phyloP scores from a whole-genome alignment of 2,113 vertebrate genomes.

The Erythrolamprus reginae region DNA sequence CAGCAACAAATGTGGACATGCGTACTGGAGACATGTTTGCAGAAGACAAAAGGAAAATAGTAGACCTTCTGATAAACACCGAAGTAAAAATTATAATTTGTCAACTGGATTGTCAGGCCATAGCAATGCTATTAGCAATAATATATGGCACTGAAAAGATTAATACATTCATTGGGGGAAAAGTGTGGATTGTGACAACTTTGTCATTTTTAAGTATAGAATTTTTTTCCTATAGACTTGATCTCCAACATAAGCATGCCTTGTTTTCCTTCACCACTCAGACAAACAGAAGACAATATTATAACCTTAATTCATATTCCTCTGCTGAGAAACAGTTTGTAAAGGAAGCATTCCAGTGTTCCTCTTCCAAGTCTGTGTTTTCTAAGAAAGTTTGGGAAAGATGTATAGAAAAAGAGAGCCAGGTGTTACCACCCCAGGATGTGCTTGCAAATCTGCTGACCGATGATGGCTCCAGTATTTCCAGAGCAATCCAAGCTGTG shows the following conservation, averaged over 20 bases:
- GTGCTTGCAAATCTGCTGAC: background rate
- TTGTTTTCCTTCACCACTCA: background rate
- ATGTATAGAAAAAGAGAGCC: background rate
- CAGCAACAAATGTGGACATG: background rate
- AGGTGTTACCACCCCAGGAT: background rate
- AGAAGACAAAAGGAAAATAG: background rate
- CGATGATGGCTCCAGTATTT: background rate
- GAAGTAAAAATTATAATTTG: background rate
- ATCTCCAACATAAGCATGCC: background rate
- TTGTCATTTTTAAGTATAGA: background rate
- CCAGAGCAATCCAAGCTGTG: background rate
- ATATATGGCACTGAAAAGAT: fast-evolving
- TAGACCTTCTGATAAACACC: fast-evolving
- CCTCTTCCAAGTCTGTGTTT: background rate
- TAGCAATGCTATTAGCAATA: background rate
- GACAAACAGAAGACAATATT: background rate
- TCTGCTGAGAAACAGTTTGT: background rate
- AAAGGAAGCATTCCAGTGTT: background rate
- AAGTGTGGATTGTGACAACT: background rate
- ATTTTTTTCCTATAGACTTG: background rate
- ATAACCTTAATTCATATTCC: background rate
- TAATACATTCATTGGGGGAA: background rate
- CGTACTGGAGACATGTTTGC: no score
- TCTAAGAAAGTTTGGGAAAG: background rate
- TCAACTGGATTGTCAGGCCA: background rate